Evolutionary conservation across 1,140 invertebrate species (phyloP).

Genomic region (Aphelenchoides besseyi): DNA sequence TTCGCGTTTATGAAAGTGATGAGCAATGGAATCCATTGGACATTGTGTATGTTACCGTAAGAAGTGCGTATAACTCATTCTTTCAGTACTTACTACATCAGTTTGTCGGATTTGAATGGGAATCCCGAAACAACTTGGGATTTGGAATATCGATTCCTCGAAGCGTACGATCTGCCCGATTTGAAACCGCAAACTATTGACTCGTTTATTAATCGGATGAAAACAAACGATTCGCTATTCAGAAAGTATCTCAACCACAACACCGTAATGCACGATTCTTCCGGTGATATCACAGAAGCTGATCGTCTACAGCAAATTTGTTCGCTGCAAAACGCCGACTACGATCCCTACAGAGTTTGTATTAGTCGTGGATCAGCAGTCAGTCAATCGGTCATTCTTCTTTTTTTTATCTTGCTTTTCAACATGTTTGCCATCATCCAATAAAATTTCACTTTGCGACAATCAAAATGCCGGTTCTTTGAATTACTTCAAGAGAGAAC

Average conservation of each 20-base stretch:
- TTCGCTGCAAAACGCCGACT: slow-evolving; percentile 15
- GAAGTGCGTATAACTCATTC: not conserved
- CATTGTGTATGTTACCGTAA: slow-evolving; percentile 36
- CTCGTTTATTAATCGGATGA: slow-evolving; percentile 10
- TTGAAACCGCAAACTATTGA: slow-evolving; percentile 15
- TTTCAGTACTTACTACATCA: slow-evolving; percentile 51
- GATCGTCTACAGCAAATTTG: slow-evolving; percentile 13
- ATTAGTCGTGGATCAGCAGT: not conserved
- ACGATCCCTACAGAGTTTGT: not conserved
- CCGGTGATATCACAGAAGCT: not conserved
- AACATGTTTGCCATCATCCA: not conserved
- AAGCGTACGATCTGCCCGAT: slow-evolving; percentile 33
- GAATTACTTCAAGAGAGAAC: not conserved
- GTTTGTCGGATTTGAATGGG: slow-evolving; percentile 43
- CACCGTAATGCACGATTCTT: not conserved
- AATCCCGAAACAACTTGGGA: slow-evolving; percentile 28
- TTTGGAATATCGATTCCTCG: slow-evolving; percentile 50
- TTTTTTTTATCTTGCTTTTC: slow-evolving; percentile 1
- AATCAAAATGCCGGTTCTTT: not conserved
- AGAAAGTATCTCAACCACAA: slow-evolving; percentile 30
- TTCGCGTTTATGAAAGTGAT: slow-evolving; percentile 41
- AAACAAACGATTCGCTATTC: slow-evolving; percentile 23
- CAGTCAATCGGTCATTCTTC: not conserved
- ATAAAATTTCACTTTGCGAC: not conserved
- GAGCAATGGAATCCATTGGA: slow-evolving; percentile 35